Evolutionary conservation across 2,113 vertebrate species (phyloP).

Genomic region (Cromileptes altivelis): DNA sequence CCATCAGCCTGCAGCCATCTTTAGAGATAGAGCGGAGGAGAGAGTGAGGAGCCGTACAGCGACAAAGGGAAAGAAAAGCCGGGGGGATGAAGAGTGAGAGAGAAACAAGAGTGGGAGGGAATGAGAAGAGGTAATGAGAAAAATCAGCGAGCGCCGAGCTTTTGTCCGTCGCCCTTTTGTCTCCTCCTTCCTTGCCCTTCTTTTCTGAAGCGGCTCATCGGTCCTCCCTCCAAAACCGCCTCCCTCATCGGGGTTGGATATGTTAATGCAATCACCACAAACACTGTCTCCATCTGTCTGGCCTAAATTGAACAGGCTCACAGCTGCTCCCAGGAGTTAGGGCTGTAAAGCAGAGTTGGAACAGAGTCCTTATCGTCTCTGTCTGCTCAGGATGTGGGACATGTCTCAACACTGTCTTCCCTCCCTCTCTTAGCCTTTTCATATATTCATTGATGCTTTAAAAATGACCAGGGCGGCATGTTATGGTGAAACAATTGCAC

Average conservation of each 20-base stretch:
- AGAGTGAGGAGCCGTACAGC: conserved; percentile 4
- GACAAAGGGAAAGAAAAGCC: conserved; percentile 24
- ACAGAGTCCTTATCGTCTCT: conserved; percentile 31
- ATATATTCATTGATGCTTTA: background rate
- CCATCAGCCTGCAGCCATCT: conserved; percentile 52
- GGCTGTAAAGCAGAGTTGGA: conserved; percentile 65
- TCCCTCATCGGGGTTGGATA: conserved; percentile 67
- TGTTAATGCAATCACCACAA: conserved; percentile 82
- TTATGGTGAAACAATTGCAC: too few relatives aligned
- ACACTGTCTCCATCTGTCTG: conserved; percentile 82
- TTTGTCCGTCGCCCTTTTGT: conserved; percentile 67
- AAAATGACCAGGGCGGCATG: background rate
- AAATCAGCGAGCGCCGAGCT: conserved; percentile 52
- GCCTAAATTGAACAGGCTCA: conserved; percentile 79
- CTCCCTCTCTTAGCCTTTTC: background rate
- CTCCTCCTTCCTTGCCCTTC: conserved; percentile 32
- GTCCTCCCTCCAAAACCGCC: conserved; percentile 51
- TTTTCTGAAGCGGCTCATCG: conserved; percentile 21
- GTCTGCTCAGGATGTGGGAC: conserved; percentile 8
- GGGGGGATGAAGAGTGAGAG: conserved; percentile 1
- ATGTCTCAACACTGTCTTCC: conserved; percentile 11
- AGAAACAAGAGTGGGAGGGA: background rate
- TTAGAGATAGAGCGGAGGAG: conserved; percentile 6
- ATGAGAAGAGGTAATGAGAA: conserved; percentile 55
- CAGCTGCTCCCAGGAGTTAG: conserved; percentile 71